These are phyloP conservation scores for Liodrosophila aerea DNA, from an alignment of 2,888 invertebrate genomes.

Conservation along the genomic window DNA sequence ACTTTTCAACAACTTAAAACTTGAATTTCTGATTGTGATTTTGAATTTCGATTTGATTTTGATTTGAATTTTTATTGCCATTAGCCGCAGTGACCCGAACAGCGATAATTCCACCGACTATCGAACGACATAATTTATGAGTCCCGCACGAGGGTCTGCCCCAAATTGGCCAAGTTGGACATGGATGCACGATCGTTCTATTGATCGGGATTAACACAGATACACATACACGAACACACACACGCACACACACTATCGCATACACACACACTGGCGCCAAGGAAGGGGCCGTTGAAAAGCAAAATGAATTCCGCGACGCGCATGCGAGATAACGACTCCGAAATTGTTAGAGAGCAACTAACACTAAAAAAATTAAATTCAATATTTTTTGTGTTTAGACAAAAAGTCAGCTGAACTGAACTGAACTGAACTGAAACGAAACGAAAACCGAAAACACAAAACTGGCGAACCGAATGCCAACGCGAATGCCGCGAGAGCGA, in stretches of 20 bases:
- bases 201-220: slow-evolving; percentile 4
- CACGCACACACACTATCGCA: slow-evolving; percentile 28
- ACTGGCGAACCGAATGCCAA: slow-evolving; percentile 54
- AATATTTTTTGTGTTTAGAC: slow-evolving; percentile 80
- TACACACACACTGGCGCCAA: slow-evolving; percentile 17
- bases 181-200: neutral
- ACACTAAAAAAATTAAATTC: slow-evolving; percentile 81
- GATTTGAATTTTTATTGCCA: slow-evolving; percentile 44
- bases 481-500: slow-evolving; percentile 56
- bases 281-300: slow-evolving; percentile 10
- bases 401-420: slow-evolving; percentile 59
- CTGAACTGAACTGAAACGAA: slow-evolving; percentile 20
- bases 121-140: slow-evolving; percentile 58
- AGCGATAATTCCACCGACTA: slow-evolving; percentile 47
- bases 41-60: too few relatives aligned
- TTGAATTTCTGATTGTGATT: slow-evolving; percentile 38
- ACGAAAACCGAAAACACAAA: slow-evolving; percentile 59
- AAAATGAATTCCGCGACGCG: slow-evolving; percentile 67
- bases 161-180: slow-evolving; percentile 4
- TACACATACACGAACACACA: slow-evolving; percentile 21
- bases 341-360: slow-evolving; percentile 82
- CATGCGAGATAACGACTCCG: slow-evolving; percentile 81
- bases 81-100: slow-evolving; percentile 30
- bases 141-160: slow-evolving; percentile 4
- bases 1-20: slow-evolving; percentile 48